Evolutionary conservation across 2,888 invertebrate species (phyloP).

Genomic region (Cabera pusaria): DNA sequence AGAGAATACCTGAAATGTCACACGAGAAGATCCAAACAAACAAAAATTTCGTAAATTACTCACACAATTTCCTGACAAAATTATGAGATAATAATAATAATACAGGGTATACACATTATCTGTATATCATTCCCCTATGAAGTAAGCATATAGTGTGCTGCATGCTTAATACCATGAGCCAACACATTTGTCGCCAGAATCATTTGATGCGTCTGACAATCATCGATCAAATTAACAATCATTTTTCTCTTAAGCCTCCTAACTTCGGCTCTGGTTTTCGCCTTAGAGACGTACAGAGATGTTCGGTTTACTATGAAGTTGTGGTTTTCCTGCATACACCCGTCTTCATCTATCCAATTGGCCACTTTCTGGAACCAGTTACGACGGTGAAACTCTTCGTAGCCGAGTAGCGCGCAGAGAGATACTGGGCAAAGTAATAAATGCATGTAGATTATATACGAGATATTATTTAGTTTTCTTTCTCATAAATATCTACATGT

Average conservation of each 20-base stretch:
- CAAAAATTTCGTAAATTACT: too few species aligned
- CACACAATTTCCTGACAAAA: too few species aligned
- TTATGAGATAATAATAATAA: too few species aligned
- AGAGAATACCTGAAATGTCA: too few species aligned
- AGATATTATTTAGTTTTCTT: too few species aligned
- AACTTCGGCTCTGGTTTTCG: constrained; percentile 7
- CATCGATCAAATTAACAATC: constrained; percentile 1
- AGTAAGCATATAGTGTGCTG: constrained; percentile 9
- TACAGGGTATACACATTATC: too few species aligned
- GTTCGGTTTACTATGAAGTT: constrained; percentile 35
- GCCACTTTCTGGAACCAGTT: constrained; percentile 33
- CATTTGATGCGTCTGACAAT: constrained; percentile 41
- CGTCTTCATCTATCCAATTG: constrained; percentile 42
- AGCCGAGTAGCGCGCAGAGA: constrained; percentile 36
- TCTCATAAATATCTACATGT: too few species aligned
- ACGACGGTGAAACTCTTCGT: constrained; percentile 37
- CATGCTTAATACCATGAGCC: constrained; percentile 34
- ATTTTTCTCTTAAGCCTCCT: constrained; percentile 1
- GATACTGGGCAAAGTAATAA: too few species aligned
- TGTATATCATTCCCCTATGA: too few species aligned
- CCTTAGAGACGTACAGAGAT: too few species aligned
- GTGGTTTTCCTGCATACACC: constrained; percentile 39
- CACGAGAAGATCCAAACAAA: too few species aligned
- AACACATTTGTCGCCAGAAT: constrained; percentile 32
- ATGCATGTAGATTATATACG: too few species aligned